Base-by-base conservation (phyloP, 2,888 invertebrate species). In the Periphyllus acericola region DNA sequence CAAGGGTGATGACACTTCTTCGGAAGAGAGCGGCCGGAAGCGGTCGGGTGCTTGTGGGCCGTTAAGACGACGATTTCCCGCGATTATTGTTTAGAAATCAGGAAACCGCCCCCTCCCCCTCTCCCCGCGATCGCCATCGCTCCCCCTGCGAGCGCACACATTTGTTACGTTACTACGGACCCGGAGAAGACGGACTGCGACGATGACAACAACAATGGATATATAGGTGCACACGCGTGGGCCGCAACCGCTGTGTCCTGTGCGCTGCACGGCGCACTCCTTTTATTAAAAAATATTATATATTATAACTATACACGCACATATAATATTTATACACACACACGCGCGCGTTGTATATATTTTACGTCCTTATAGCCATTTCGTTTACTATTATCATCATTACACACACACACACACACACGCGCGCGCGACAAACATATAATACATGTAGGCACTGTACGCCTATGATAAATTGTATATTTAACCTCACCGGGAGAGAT, bases 401-500 rank as follows among this genome's bases (percentile, higher is more conserved):
- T 46, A 82, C 46, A 82, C 71, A 55, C 32, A 78, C 32, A 78
- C 52, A 52, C 52, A 78, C 52, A 52, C 55, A 60, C 25, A 19
- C 6, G 29, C 11, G 19, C 79, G 9, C 76, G 32, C 55, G 40
- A 60, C 21, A 32, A 17, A 29, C 29, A 74, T 66, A 66, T 66
- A 1, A 19, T 81, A 68, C 29, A n/a, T 40, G 14, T 40, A 5
- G 9, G 21, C 52, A 32, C n/a, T 40, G 14, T 46, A 21, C 34
- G 86, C 71, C 79, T 72, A 80, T 86, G 86, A 86, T 86, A 80
- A 86, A 86, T 86, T 86, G 72, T 71, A 71, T 79, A 79, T 86
- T 78, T 86, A 86, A 86, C 86, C 78, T 86, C 79, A 55, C 74
- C 83, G 60, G 83, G 83, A 83, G 74, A 83, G 74, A 83, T 83